Conservation (phyloP, 2,113 vertebrate genomes). For the Neodontobutis hainanensis region DNA sequence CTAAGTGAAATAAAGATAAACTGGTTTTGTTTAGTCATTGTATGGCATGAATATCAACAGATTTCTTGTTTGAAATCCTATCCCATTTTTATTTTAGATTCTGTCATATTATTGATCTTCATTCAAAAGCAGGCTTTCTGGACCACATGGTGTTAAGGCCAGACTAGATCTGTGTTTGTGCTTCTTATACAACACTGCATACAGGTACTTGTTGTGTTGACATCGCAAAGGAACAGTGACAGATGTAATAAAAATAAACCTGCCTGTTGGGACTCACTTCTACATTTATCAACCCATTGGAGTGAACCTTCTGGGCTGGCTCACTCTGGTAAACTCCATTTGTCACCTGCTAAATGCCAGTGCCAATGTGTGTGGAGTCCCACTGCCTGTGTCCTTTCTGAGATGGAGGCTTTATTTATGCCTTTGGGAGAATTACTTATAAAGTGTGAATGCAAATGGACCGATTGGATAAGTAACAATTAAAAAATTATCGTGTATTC, state of each 20-base stretch:
- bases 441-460: constrained; percentile 11
- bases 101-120: no score
- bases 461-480: constrained; percentile 11
- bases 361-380: constrained; percentile 59
- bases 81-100: neutral
- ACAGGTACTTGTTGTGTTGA: constrained; percentile 74
- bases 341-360: constrained; percentile 70
- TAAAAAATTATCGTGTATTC: constrained; percentile 7
- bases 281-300: constrained; percentile 91
- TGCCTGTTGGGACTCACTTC: constrained; percentile 85
- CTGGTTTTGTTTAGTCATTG: no score
- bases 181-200: constrained; percentile 71
- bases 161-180: constrained; percentile 37
- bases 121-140: neutral
- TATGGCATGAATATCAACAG: no score
- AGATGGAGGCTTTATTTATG: constrained; percentile 64
- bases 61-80: no score
- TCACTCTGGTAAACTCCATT: constrained; percentile 70
- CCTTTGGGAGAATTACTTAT: constrained; percentile 39
- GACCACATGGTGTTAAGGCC: constrained; percentile 3
- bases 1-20: no score
- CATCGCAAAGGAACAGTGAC: constrained; percentile 80
- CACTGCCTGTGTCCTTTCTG: constrained; percentile 46
- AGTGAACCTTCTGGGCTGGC: constrained; percentile 77
- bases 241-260: constrained; percentile 94